Evolutionary conservation across 2,797 vertebrate species (phyloP), one percentile per base, ranked within the genome.

Genomic region (Onychomys torridus): DNA sequence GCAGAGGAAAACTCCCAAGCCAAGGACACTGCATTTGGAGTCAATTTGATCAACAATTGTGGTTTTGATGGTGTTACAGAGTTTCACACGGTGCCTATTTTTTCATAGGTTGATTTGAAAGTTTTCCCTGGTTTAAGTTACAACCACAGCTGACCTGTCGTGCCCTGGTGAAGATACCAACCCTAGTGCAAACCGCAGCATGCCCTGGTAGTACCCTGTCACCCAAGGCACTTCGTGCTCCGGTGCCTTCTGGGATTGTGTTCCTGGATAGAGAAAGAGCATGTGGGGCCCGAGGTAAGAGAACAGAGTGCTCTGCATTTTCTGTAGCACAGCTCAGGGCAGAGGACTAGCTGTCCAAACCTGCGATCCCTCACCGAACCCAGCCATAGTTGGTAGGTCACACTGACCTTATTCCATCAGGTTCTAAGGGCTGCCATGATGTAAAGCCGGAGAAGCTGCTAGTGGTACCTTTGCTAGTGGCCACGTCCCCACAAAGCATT

Each of bases 251-350:
- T 57, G 11, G 65, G 17, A 67, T 27, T 90, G 43, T 9, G 5
- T 82, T 34, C 90, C 6, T 17, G 9, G 13, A 19, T 8, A 55
- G 1, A 57, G 34, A 89, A 76, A 49, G 8, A 49, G 8, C 27
- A 37, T 1, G 0, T 69, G 49, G 63, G 25, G 29, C 0, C 2
- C 27, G 0, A 87, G 76, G 29, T 19, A 8, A 37, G 4, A 40
- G 27, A 75, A 21, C n/a, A 81, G 19, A n/a, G 4, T 21, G 55
- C 5, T 19, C 25, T 52, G 5, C 4, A 16, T 57, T 87, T 65
- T 55, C 75, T 25, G 16, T 3, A 21, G 5, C 61, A 59, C 0
- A 10, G 55, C 5, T 3, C 19, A 25, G 71, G 34, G 83, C n/a
- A 46, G 57, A 89, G 46, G 59, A 78, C 55, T 3, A 3, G 19